These are phyloP conservation scores for Abrostola tripartita DNA, from an alignment of 2,888 invertebrate genomes.

Conservation along the genomic window DNA sequence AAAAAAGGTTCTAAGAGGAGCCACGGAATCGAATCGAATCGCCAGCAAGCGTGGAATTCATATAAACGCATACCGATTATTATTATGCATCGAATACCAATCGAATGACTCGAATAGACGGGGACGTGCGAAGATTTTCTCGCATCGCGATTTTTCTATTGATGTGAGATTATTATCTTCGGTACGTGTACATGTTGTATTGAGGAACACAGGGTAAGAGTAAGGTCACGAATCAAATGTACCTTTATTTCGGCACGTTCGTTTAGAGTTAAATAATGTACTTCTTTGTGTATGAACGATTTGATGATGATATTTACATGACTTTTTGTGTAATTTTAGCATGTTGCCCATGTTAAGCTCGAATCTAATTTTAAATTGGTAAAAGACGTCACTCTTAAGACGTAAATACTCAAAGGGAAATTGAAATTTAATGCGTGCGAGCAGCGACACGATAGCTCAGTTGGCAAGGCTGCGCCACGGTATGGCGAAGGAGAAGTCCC, in stretches of 20 bases:
- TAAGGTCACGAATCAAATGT: slow-evolving; percentile 10
- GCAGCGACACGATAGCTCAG: too few species aligned
- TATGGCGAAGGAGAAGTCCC: too few species aligned
- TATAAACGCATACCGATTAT: slow-evolving; percentile 79
- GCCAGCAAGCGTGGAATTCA: slow-evolving; percentile 69
- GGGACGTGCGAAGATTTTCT: slow-evolving; percentile 66
- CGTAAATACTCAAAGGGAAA: too few species aligned
- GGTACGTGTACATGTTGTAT: slow-evolving; percentile 37
- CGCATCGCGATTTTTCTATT: slow-evolving; percentile 59
- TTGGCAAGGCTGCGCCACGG: too few species aligned
- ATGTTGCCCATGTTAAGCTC: too few species aligned
- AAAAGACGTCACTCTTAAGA: too few species aligned
- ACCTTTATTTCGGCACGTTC: neutral
- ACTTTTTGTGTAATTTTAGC: too few species aligned
- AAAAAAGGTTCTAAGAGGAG: slow-evolving; percentile 71
- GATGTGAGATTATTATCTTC: slow-evolving; percentile 52
- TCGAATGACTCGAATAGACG: slow-evolving; percentile 61
- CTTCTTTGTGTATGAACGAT: neutral
- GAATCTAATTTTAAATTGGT: too few species aligned
- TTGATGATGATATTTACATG: neutral
- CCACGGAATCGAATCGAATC: slow-evolving; percentile 63
- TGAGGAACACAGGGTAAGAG: slow-evolving; percentile 5
- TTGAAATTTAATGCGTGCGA: too few species aligned
- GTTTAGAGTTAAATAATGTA: neutral
- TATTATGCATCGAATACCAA: slow-evolving; percentile 75